Evolutionary conservation across 2,113 vertebrate genomes (phyloP), one percentile per base, ranked within the genome.

Genomic region (Castor canadensis): DNA sequence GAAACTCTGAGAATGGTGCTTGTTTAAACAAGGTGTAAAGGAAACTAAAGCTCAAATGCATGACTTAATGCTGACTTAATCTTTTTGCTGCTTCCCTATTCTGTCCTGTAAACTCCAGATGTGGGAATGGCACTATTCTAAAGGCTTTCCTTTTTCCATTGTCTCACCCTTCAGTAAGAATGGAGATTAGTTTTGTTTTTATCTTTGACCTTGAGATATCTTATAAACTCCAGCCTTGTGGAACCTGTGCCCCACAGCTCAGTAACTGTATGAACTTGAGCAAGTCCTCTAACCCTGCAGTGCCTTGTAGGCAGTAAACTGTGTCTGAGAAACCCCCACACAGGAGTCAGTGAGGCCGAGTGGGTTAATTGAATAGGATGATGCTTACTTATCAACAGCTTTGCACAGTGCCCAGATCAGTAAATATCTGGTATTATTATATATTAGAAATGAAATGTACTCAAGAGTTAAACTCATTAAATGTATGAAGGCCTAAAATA

Each of bases 41-140:
- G 19, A 24, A 17, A 9, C 9, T 28, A 15, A 45, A 30, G 64
- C 22, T 56, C 64, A 22, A 5, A 3, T 19, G 20, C 11, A 0
- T 6, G 20, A 40, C 0, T 16, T 16, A 24, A 43, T 45, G 49
- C 9, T 7, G 56, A 12, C 24, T 58, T 58, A 17, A 5, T 2
- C 11, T 56, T 30, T 7, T 16, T 6, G 4, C 40, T 10, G 26
- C 45, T 47, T 43, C 22, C 26, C 52, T 16, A 20, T 72, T 38
- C 38, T 15, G 72, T 40, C n/a, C 66, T 24, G 20, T 0, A 17
- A 60, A 58, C 82, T 58, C 38, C 6, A 22, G 66, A 30, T 1
- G 26, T 3, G 40, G 5, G 7, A 26, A 5, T 17, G 47, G 38
- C 19, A 49, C 16, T 54, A 15, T 43, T 38, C n/a, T 8, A 22